Evolutionary conservation across 2,888 invertebrate genomes (phyloP).

Genomic region (Pammene aurita): DNA sequence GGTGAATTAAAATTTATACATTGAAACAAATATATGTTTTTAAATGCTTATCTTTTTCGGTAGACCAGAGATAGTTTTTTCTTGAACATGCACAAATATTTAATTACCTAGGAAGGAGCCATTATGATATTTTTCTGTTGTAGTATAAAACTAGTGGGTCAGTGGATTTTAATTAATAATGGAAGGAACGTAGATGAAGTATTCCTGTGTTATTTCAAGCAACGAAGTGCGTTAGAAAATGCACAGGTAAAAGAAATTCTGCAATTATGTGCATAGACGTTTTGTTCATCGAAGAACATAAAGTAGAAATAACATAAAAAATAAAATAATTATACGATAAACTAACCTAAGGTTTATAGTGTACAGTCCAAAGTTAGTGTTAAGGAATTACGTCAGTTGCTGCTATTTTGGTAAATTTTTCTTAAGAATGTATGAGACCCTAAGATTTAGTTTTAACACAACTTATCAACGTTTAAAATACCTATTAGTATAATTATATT

Average conservation of each 20-base stretch:
- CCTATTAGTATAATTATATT: no score
- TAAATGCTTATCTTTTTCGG: neutral
- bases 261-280: neutral
- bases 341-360: no score
- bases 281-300: neutral
- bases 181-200: constrained; percentile 26
- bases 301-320: neutral
- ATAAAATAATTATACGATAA: no score
- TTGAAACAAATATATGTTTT: neutral
- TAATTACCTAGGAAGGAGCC: constrained; percentile 13
- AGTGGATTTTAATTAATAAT: constrained; percentile 37
- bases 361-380: no score
- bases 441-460: no score
- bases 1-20: neutral
- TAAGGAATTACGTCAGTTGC: no score
- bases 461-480: no score
- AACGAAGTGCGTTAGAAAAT: constrained; percentile 6
- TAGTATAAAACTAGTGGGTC: constrained; percentile 27
- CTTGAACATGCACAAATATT: constrained; percentile 21
- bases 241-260: constrained; percentile 6
- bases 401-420: no score
- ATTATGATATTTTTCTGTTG: constrained; percentile 32
- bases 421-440: no score
- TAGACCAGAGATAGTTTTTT: constrained; percentile 9
- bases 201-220: constrained; percentile 31